Conservation (phyloP, 2,113 vertebrate species). For the Pelecanus crispus region DNA sequence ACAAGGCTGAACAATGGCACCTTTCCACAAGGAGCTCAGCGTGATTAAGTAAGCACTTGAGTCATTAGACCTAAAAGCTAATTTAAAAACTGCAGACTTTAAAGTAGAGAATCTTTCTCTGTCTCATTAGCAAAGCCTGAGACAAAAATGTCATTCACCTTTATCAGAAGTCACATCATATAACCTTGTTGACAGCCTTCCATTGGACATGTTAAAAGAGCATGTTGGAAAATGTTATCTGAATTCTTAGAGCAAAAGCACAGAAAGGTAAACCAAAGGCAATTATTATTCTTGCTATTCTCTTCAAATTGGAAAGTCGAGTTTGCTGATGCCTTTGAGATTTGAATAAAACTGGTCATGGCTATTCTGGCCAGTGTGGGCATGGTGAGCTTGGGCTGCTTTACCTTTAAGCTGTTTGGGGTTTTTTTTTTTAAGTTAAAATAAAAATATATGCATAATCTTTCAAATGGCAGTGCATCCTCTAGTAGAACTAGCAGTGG, state of each 20-base stretch:
- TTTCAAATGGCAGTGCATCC: neutral
- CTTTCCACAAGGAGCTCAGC: neutral
- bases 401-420: neutral
- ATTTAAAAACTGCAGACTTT: neutral
- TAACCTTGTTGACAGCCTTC: neutral
- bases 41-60: neutral
- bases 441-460: neutral
- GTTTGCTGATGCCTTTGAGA: neutral
- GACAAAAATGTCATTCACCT: neutral
- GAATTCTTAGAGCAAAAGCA: neutral
- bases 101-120: neutral
- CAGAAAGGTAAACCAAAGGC: neutral
- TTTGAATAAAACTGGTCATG: neutral
- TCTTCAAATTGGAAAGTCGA: neutral
- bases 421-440: neutral
- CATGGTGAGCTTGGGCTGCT: neutral
- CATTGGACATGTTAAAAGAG: neutral
- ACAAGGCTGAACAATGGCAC: neutral
- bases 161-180: neutral
- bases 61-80: neutral
- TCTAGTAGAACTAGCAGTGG: neutral
- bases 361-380: neutral
- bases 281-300: neutral
- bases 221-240: neutral
- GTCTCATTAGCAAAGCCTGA: neutral